These are phyloP conservation scores for Zele albiditarsus DNA, from an alignment of 2,888 invertebrate genomes.

Conservation along the genomic window DNA sequence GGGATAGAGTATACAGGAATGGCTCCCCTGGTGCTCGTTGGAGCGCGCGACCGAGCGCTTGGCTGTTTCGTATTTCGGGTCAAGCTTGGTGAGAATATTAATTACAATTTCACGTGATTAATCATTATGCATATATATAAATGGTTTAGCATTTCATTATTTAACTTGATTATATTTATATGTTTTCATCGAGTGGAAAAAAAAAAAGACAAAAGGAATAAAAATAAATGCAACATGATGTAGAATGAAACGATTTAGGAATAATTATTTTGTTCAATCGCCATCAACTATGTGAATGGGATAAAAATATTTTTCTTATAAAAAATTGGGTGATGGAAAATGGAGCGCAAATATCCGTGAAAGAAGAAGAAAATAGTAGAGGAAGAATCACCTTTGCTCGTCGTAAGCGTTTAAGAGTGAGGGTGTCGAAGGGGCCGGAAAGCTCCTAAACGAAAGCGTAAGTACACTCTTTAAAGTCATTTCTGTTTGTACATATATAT, in stretches of 20 bases:
- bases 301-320: neutral
- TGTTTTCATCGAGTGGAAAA: neutral
- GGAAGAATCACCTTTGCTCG: conserved; percentile 52
- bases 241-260: neutral
- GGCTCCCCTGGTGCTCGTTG: conserved; percentile 62
- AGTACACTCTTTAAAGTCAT: conserved; percentile 49
- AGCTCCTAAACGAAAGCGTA: conserved; percentile 53
- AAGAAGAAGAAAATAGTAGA: conserved; percentile 40
- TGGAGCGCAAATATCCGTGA: conserved; percentile 28
- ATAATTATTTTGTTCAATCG: neutral
- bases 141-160: conserved; percentile 15
- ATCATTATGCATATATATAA: conserved; percentile 32
- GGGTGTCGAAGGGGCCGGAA: conserved; percentile 39
- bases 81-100: conserved; percentile 42
- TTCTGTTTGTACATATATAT: conserved; percentile 31
- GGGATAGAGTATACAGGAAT: conserved; percentile 49
- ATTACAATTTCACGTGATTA: conserved; percentile 39
- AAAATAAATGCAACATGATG: neutral
- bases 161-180: conserved; percentile 5
- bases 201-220: neutral
- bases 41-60: conserved; percentile 24
- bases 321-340: conserved; percentile 5
- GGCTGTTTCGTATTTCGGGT: conserved; percentile 44
- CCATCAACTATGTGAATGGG: neutral
- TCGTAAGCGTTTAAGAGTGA: conserved; percentile 61